These are phyloP conservation scores for Drosophila carrolli DNA, from an alignment of 1,140 invertebrate genomes.

Conservation along the genomic window DNA sequence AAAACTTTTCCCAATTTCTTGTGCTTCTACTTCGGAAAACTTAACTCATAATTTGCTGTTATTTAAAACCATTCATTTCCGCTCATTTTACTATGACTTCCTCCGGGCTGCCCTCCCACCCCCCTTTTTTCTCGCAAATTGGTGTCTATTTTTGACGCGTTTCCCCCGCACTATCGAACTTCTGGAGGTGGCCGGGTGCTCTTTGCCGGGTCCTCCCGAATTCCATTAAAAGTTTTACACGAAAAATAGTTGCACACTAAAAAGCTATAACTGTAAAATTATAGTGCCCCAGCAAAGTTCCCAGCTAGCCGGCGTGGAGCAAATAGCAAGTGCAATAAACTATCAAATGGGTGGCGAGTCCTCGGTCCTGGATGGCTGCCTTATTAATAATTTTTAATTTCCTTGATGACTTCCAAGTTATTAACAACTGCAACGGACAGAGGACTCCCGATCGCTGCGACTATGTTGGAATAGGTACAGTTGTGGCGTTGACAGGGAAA, in stretches of 20 bases:
- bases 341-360: conserved; percentile 69
- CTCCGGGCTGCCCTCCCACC: conserved; percentile 8
- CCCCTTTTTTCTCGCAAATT: conserved; percentile 32
- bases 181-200: conserved; percentile 4
- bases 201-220: conserved; percentile 60
- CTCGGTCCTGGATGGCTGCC: conserved; percentile 39
- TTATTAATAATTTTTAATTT: conserved; percentile 83
- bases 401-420: conserved; percentile 80
- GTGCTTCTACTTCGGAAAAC: conserved; percentile 57
- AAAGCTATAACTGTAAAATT: conserved; percentile 81
- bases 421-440: conserved; percentile 54
- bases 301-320: conserved; percentile 8
- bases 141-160: conserved; percentile 78
- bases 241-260: conserved; percentile 82
- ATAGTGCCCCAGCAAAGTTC: conserved; percentile 74
- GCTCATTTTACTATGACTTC: conserved; percentile 76
- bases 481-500: conserved; percentile 11
- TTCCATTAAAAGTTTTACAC: conserved; percentile 83
- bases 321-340: conserved; percentile 60
- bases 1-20: conserved; percentile 62
- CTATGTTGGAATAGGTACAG: conserved; percentile 13
- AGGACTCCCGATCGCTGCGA: conserved; percentile 11
- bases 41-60: conserved; percentile 82
- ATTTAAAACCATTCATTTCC: conserved; percentile 83
- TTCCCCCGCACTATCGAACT: conserved; percentile 58